phyloP scores from a whole-genome alignment of 1,140 invertebrate species.

The Eciton burchellii region DNA sequence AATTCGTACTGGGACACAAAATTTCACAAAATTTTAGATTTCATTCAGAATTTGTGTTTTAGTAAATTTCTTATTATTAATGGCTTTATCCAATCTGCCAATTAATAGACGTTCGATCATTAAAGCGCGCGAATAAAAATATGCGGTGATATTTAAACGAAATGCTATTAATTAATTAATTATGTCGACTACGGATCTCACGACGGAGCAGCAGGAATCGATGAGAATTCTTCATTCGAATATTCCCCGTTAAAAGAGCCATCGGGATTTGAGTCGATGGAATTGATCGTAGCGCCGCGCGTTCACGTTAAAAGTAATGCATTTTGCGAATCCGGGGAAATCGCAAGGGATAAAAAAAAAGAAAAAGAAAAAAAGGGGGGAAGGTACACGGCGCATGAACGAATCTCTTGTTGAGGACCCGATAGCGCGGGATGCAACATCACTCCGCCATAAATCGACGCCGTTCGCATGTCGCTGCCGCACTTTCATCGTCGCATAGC shows the following conservation, averaged over 20 bases:
- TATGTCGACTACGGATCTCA: background rate
- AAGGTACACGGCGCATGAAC: background rate
- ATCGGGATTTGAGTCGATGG: too few relatives aligned
- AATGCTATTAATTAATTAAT: background rate
- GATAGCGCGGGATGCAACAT: slow-evolving; percentile 33
- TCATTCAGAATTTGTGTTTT: too few relatives aligned
- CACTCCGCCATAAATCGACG: slow-evolving; percentile 36
- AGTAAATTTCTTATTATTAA: slow-evolving; percentile 32
- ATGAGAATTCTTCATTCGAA: too few relatives aligned
- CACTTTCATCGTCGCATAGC: slow-evolving; percentile 27
- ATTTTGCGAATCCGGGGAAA: background rate
- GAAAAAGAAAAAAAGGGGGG: background rate
- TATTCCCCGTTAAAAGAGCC: too few relatives aligned
- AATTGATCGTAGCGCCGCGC: background rate
- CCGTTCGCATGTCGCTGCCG: slow-evolving; percentile 18
- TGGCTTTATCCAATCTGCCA: background rate
- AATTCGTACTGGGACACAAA: background rate
- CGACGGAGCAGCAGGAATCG: too few relatives aligned
- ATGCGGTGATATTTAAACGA: too few relatives aligned
- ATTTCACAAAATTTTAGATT: slow-evolving; percentile 25
- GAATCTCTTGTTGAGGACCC: slow-evolving; percentile 7
- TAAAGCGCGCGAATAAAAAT: slow-evolving; percentile 3
- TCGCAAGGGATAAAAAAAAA: too few relatives aligned
- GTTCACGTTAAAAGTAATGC: slow-evolving; percentile 12
- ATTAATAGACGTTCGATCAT: slow-evolving; percentile 17